Conservation (phyloP, 2,888 invertebrate genomes). For the Apodemia zela region DNA sequence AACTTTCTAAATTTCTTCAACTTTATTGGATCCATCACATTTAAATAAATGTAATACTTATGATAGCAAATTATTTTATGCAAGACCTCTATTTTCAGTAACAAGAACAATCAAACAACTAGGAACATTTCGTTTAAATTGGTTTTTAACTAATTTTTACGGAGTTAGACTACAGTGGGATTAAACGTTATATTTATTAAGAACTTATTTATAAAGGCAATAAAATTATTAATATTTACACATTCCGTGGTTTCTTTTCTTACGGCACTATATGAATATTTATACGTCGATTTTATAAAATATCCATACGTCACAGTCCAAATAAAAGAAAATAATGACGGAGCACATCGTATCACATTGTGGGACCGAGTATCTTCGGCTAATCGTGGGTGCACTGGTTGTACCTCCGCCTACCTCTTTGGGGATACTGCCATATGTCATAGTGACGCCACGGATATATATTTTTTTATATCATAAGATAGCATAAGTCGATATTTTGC, state of each 20-base stretch:
- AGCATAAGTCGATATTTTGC: too few relatives aligned
- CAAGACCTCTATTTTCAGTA: neutral
- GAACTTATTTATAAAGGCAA: neutral
- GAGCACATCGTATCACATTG: too few relatives aligned
- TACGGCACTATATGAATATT: too few relatives aligned
- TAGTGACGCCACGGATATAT: too few relatives aligned
- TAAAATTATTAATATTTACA: neutral
- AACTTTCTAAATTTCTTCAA: neutral
- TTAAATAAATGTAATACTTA: neutral
- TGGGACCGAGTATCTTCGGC: too few relatives aligned
- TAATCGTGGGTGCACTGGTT: too few relatives aligned
- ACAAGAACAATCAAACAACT: neutral
- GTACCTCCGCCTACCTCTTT: too few relatives aligned
- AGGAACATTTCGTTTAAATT: conserved; percentile 7
- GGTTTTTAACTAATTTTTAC: neutral
- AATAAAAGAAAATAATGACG: too few relatives aligned
- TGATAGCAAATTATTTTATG: neutral
- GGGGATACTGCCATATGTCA: too few relatives aligned
- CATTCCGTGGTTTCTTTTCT: neutral
- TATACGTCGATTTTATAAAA: too few relatives aligned
- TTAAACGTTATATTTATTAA: neutral
- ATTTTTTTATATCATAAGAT: too few relatives aligned
- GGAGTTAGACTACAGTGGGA: neutral
- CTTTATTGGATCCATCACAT: neutral
- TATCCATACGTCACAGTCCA: too few relatives aligned